Base-by-base conservation (phyloP, 1,140 invertebrate genomes). In the Achatina immaculata region DNA sequence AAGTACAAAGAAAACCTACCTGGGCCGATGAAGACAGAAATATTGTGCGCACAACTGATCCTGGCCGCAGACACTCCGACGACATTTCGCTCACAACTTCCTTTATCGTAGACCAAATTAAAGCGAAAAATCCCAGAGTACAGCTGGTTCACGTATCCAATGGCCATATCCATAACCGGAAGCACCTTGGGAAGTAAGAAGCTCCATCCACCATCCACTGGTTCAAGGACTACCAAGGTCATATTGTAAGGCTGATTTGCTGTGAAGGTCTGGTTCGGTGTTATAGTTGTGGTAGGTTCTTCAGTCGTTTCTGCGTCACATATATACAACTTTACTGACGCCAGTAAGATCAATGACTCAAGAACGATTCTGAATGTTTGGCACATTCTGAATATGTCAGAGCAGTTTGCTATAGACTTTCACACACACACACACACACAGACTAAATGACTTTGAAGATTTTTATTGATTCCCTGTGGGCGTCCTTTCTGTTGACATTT, bases 1-100 rank as follows among this genome's bases (percentile, higher is more conserved):
- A n/a, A n/a, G n/a, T n/a, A n/a, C n/a, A n/a, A 31, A 6, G 16
- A 65, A 68, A 1, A 74, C 51, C 24, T 42, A 82, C 74, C 76
- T 45, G 76, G 81, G 11, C 74, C 76, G 36, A 78, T 78, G n/a
- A 82, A 78, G 24, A 71, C 69, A 36, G 69, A 62, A n/a, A 82
- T 55, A n/a, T 74, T 74, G 34, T 45, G 43, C 16, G 43, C 72
- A 75, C 69, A 82, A 58, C 74, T 74, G 0, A 71, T 66, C 11
- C 55, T 38, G 1, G 74, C 74, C 28, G 74, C 81, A 43, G 24
- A 34, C 1, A 66, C 66, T 1, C 65, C 74, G n/a, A 82, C 76
- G 0, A 3, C 28, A 40, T 78, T 66, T 38, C 66, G 73, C 55
- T 58, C 66, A 43, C 74, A 82, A 2, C 69, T 48, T 2, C 74